Percentiles rank a stretch among this genome's conserved stretches.
Conservation (phyloP, 2,113 vertebrate genomes). For the Galeopterus variegatus region DNA sequence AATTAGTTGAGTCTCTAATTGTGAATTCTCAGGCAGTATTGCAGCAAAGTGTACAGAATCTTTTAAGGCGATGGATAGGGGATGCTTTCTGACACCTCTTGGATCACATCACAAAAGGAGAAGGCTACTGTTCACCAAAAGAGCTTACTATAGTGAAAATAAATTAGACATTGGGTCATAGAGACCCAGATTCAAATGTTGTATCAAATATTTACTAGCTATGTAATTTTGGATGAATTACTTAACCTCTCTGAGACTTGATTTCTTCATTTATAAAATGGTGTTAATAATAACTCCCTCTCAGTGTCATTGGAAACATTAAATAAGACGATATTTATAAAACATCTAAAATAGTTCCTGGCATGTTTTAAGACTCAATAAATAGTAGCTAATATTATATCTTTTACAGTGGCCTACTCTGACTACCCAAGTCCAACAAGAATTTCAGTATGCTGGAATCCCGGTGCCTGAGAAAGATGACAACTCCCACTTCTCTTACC, state of each 20-base stretch:
- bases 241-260: not conserved
- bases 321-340: slow-evolving; percentile 15
- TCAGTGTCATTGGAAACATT: not conserved
- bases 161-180: not conserved
- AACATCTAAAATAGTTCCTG: not conserved
- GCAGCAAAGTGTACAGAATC: not conserved
- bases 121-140: not conserved
- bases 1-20: not conserved
- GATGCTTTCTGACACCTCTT: not conserved
- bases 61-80: not conserved
- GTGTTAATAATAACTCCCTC: not conserved
- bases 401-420: not conserved
- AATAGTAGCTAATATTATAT: not conserved
- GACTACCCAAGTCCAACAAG: not conserved
- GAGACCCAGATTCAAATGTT: not conserved
- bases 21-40: not conserved
- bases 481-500: not conserved
- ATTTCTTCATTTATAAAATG: slow-evolving; percentile 47
- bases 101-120: not conserved
- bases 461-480: not conserved
- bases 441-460: not conserved
- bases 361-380: slow-evolving; percentile 20
- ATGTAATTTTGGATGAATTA: not conserved
- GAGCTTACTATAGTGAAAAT: not conserved
- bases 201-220: not conserved